Percentiles rank a stretch among this genome's conserved stretches.
phyloP scores from a whole-genome alignment of 2,797 vertebrate genomes.

The Aulostomus chinensis region DNA sequence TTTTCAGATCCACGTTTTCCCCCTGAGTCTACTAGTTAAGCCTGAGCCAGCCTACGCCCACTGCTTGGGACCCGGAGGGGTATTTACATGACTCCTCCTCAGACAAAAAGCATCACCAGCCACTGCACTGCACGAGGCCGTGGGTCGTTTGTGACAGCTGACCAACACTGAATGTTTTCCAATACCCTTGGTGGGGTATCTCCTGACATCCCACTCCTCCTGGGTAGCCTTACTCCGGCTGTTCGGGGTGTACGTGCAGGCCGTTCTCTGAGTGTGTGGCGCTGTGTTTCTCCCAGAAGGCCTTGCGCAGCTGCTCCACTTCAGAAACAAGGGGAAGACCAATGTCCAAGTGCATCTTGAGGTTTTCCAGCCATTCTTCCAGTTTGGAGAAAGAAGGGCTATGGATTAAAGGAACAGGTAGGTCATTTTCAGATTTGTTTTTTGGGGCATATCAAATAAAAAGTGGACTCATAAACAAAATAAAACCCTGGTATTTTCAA shows the following conservation, averaged over 20 bases:
- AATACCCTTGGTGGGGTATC: constrained; percentile 1
- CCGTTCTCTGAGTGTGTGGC: constrained; percentile 74
- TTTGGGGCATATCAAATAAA: not conserved
- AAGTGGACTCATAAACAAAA: not conserved
- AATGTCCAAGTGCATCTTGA: constrained; percentile 93
- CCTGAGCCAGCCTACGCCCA: constrained; percentile 41
- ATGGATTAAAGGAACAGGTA: constrained; percentile 3
- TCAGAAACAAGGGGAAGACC: constrained; percentile 88
- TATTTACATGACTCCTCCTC: constrained; percentile 31
- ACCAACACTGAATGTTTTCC: not conserved
- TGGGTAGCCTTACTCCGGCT: constrained; percentile 76
- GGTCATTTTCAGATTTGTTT: not conserved
- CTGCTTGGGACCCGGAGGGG: constrained; percentile 36
- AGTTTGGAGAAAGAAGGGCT: constrained; percentile 92
- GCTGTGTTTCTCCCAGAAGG: constrained; percentile 86
- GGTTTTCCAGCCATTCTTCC: constrained; percentile 92
- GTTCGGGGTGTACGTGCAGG: constrained; percentile 83
- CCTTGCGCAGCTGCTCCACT: constrained; percentile 87
- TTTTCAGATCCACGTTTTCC: constrained; percentile 57
- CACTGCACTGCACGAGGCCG: constrained; percentile 12
- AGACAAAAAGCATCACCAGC: constrained; percentile 2
- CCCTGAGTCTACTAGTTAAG: constrained; percentile 62
- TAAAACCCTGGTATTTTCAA: not conserved
- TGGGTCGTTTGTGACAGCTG: not conserved
- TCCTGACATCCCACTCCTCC: constrained; percentile 7